Percentiles rank a stretch among this genome's conserved stretches.
These are phyloP conservation scores for Nanger granti DNA, from an alignment of 2,113 vertebrate species.

Conservation along the genomic window DNA sequence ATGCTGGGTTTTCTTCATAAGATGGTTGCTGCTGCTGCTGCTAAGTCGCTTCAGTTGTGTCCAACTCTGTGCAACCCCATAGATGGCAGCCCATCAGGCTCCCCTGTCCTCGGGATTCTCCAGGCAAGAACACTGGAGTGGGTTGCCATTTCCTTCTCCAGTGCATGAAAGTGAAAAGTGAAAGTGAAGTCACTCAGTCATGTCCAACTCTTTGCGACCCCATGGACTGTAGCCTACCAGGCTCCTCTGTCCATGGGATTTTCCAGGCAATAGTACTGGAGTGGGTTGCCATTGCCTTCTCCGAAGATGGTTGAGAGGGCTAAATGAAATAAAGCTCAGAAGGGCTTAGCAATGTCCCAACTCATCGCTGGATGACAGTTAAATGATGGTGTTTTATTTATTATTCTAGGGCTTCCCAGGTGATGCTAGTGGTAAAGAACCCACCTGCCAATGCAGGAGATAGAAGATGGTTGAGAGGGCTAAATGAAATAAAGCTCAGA, in stretches of 20 bases:
- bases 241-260: no score
- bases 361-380: background rate
- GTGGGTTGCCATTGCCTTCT: background rate
- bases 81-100: no score
- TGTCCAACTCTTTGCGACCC: fast-evolving
- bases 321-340: background rate
- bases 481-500: background rate
- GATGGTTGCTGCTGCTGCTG: background rate
- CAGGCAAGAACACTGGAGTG: no score
- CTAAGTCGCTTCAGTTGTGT: no score
- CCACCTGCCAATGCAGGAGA: background rate
- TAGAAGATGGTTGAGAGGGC: background rate
- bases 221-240: no score
- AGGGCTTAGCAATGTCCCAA: background rate
- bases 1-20: background rate
- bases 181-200: no score
- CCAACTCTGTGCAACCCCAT: no score
- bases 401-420: background rate
- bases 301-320: background rate
- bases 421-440: background rate
- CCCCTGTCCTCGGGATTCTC: no score
- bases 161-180: no score
- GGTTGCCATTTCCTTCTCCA: no score
- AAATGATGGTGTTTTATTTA: background rate
- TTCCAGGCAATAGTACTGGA: no score